These are phyloP conservation scores for Pomatorhinus ruficollis DNA, from an alignment of 2,113 vertebrate genomes.

Conservation along the genomic window DNA sequence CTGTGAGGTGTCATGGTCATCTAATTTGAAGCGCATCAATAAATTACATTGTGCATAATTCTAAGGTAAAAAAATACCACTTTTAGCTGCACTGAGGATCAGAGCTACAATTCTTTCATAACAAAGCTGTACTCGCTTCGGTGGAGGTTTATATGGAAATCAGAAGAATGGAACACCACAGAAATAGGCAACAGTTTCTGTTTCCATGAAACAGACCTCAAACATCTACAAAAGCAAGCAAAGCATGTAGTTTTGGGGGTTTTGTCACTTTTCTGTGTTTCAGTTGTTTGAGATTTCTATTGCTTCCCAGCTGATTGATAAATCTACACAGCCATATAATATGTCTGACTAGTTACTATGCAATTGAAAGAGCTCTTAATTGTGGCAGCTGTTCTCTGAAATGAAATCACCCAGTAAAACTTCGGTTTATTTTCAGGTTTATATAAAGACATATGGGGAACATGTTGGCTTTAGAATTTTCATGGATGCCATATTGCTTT, in stretches of 20 bases:
- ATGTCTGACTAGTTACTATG: neutral
- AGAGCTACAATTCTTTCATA: neutral
- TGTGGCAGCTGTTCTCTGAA: neutral
- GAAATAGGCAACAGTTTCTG: neutral
- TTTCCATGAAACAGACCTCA: neutral
- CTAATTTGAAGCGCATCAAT: neutral
- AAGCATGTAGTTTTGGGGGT: neutral
- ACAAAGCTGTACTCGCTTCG: neutral
- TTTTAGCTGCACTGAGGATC: neutral
- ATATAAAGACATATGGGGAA: slow-evolving; percentile 91
- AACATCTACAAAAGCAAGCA: neutral
- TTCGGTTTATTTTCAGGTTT: slow-evolving; percentile 79
- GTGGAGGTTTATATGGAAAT: neutral
- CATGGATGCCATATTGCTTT: slow-evolving; percentile 95
- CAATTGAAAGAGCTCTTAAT: neutral
- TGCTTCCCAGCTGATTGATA: neutral
- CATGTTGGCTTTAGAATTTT: slow-evolving; percentile 98
- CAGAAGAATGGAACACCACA: neutral
- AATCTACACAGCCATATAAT: neutral
- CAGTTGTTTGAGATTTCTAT: neutral
- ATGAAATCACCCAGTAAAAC: neutral
- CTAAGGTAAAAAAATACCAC: neutral
- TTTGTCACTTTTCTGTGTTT: neutral
- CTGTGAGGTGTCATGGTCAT: neutral
- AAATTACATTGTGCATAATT: neutral